Evolutionary conservation across 64 coral and sea anemone species (phyloP), one percentile per base, ranked within the genome.

Genomic region (Porites australiensis): DNA sequence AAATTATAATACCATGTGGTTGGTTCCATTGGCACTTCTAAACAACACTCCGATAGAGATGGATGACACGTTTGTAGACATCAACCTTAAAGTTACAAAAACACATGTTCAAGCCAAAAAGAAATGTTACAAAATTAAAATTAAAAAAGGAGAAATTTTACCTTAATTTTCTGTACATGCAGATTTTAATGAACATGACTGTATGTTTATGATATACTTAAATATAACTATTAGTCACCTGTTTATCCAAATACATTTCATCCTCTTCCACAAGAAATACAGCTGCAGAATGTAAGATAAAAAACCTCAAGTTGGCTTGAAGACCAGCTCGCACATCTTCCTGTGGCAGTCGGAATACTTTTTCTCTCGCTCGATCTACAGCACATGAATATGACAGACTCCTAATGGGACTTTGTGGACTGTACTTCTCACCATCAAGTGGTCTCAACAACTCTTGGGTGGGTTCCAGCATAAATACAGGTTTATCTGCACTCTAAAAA

Each of bases 241-340:
- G 93, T 53, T 95, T 95, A 3, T 86, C 77, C 46, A 98, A 50
- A 64, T 55, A 90, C 27, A 13, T 58, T 18, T 51, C 43, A 50
- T 95, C 91, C 37, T 90, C 94, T 45, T 91, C 90, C 47, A 88
- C 94, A 55, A 98, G 86, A 13, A 98, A 98, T 13, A 98, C 94
- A 13, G 89, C 90, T 10, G 96, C 89, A 61, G 96, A 95, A 74
- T 98, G 94, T 15, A 95, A 71, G 67, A 98, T 92, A 50, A 98
- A 93, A 54, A 95, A 60, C 13, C 96, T 77, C 46, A 98, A 75
- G 69, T 98, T 98, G 48, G 93, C 96, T 75, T 98, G 96, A 18
- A 98, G 87, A 23, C 96, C 96, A 64, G 96, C 96, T 68, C 96
- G 87, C 11, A 98, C 96, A 86, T 98, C 94, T 77, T 98, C 96